Evolutionary conservation across 37 sponge, comb jelly and placozoan species (phyloP), one percentile per base, ranked within the genome.

Genomic region (Crambe crambe): DNA sequence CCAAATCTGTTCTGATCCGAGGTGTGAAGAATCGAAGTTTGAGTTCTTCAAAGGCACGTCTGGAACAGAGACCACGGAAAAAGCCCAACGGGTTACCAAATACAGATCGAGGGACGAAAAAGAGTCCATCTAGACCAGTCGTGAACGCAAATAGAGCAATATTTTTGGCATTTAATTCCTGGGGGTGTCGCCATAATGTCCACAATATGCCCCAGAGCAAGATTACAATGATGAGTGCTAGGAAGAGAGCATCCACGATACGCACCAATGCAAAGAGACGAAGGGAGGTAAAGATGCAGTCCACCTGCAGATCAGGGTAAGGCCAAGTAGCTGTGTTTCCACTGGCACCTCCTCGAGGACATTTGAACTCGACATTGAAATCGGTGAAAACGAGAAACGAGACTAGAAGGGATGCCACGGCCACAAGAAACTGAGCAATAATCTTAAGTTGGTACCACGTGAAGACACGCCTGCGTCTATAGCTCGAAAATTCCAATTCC

Each of bases 141-240:
- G 47, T 29, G 43, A 82, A 72, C 20, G 83, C 69, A 42, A 88
- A 88, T 31, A 22, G 44, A 3, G 89, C 89, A 22, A 82, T 78
- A 2, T 57, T 54, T 0, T 63, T 42, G 41, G 47, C 61, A 23
- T 72, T 76, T 2, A 88, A 56, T 36, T 81, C 73, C 0, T 23
- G 1, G 9, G 82, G n/a, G 29, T 88, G 89, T 4, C 82, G 30
- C 42, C 38, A n/a, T 1, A 42, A 25, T 34, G 70, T 67, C 83
- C 83, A 88, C 30, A 68, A 0, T 12, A 82, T 37, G 18, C 68
- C 83, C 66, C 76, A 65, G n/a, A 75, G 29, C 8, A 68, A 8
- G 17, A 58, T 40, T 3, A 75, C 15, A 5, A 75, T 21, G 17
- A 81, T 57, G n/a, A 81, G 65, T 30, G 0, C 41, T 2, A 87